Base-by-base conservation (phyloP, 2,113 vertebrate species). In the Tretioscincus oriximinensis region DNA sequence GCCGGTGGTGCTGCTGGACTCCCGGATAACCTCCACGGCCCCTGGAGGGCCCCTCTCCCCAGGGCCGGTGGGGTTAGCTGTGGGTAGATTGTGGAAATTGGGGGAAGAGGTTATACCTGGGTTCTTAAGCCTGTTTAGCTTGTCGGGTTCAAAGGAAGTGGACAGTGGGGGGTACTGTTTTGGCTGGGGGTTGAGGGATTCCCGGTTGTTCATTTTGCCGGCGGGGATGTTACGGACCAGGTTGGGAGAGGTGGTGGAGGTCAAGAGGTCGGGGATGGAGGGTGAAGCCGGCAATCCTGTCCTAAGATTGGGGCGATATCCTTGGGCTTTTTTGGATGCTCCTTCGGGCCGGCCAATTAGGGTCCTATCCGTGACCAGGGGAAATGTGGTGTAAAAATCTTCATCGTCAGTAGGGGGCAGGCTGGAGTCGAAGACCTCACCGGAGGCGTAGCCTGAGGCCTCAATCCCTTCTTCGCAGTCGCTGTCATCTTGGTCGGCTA, bases 1-100 rank as follows among this genome's bases (percentile, higher is more conserved):
- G 77, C 97, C 97, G 1, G 97, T 98, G 93, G 97, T 98, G 94
- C 97, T 98, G 92, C 97, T 97, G 89, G 97, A 97, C 93, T 98
- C 97, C 70, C 97, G 95, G 91, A 98, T 96, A 91, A 98, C 97
- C 93, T 97, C 97, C 94, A 97, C 97, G 16, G 96, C 97, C 31
- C 97, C 97, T 0, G 97, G 97, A 69, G 95, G 96, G 86, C 92
- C 95, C 88, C 96, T 96, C 91, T 97, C 96, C 64, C 97, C 96
- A 1, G 96, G 94, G 89, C 95, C 94, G 76, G 97, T 97, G 90
- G 97, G 96, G 92, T 93, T 95, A 94, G 96, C 97, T 98, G 97
- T 98, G 96, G 97, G 97, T 90, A 98, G 93, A 98, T 92, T 95
- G 94, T 96, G 97, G 94, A 97, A 96, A 95, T 96, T 96, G 85